Base-by-base conservation (phyloP, 2,113 vertebrate species). In the Gymnocephalus cernua region DNA sequence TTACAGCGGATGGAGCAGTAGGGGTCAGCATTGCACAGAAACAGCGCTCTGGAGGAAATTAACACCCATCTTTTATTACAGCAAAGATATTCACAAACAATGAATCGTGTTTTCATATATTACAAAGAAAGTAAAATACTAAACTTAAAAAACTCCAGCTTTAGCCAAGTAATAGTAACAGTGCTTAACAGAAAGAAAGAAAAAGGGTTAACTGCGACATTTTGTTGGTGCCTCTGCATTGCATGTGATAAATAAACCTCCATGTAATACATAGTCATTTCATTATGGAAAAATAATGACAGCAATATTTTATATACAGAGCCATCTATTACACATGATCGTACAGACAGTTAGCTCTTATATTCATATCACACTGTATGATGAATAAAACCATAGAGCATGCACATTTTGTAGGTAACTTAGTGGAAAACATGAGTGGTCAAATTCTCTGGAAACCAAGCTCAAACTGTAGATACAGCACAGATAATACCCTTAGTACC, bases 41-140 rank as follows among this genome's bases (percentile, higher is more conserved):
- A 75, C 44, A 71, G 4, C 18, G 3, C 27, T 63, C 23, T 21
- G 19, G 18, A 44, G 25, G 6, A 29, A 56, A 48, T 38, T 1
- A n/a, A 85, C 84, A 74, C 61, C 79, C 70, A 83, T 76, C 45
- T 80, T 92, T 92, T 91, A 93, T 89, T 86, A 80, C 82, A 87
- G 41, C 73, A 77, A 74, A 77, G 79, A 77, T 79, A 87, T 89
- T 65, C 77, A 86, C 82, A 85, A 41, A 90, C 67, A 86, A 85
- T 69, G 10, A 73, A 79, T 41, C 38, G 10, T 76, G 58, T 64
- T 21, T 84, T 73, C 23, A 50, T 71, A 71, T 73, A 65, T 80
- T 73, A 88, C 74, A 89, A 88, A 84, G 29, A 77, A 74, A 82
- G n/a, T 59, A 38, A 78, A 38, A 90, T n/a, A 13, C 63, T n/a